Evolutionary conservation across 2,888 invertebrate genomes (phyloP), one percentile per base, ranked within the genome.

Genomic region (Acleris holmiana): DNA sequence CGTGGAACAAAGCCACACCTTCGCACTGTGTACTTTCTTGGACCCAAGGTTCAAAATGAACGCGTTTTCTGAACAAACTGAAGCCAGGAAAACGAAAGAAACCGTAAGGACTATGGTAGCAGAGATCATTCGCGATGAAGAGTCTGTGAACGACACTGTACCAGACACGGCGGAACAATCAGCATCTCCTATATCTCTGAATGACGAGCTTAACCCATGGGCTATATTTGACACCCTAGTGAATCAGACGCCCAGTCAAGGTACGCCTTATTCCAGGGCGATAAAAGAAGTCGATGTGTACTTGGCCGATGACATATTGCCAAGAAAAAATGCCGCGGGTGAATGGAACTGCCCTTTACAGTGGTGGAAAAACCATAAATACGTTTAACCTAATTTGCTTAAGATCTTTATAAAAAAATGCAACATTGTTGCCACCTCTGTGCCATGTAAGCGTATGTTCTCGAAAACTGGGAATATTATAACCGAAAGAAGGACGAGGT

Each of bases 271-370:
- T 5, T 69, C 73, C 21, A 67, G 49, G 35, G 70, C 70, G 4
- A 72, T 71, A n/a, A 68, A 68, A 50, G 71, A 73, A 48, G 62
- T 71, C 17, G 68, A 72, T 21, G 69, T 66, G 64, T 73, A 71
- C 51, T 48, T 67, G 4, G 29, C 57, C 17, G 51, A 60, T 29
- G 71, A 70, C 5, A 17, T 70, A 3, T 18, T 72, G 44, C 70
- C 69, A 8, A 40, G 69, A 46, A 68, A 67, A 25, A 51, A 69
- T 41, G 17, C 21, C 10, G 8, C 13, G 8, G 70, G 71, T 41
- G 61, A 57, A 46, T 70, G 58, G 49, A 70, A 50, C 10, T 63
- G 70, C 51, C 72, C 72, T 7, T 44, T 68, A 18, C 55, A 69
- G 54, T 72, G 71, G 71, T 71, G 72, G 72, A 67, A 61, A 46